Conservation (phyloP, 2,113 vertebrate genomes). For the Rynchops niger region DNA sequence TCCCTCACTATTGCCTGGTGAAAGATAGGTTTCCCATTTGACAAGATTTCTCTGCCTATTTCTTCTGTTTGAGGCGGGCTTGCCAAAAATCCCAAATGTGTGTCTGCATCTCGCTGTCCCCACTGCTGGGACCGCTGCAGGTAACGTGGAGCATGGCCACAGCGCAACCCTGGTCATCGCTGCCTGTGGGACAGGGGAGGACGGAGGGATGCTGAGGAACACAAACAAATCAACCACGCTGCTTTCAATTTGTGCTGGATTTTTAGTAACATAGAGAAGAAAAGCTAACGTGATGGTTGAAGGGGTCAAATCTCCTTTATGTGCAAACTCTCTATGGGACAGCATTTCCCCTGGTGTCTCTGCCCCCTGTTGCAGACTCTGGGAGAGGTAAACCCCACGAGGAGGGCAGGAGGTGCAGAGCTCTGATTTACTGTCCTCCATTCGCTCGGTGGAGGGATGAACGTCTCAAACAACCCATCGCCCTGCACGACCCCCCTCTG, state of each 20-base stretch:
- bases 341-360: not conserved
- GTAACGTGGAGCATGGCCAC: rapidly evolving
- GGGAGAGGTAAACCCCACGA: not conserved
- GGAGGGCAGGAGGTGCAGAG: not conserved
- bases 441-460: not conserved
- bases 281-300: not conserved
- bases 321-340: not conserved
- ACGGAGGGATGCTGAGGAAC: not conserved
- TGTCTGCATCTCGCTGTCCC: rapidly evolving
- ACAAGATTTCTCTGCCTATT: not conserved
- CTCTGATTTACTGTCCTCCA: not conserved
- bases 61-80: not conserved
- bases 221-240: not conserved
- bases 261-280: not conserved
- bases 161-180: not conserved
- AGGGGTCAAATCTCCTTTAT: not conserved
- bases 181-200: not conserved
- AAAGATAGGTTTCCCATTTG: not conserved
- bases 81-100: rapidly evolving
- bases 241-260: not conserved
- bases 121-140: rapidly evolving
- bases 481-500: rapidly evolving
- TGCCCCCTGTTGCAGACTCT: not conserved
- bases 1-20: not conserved
- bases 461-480: not conserved